Evolutionary conservation across 2,113 vertebrate genomes (phyloP).

Genomic region (Thymallus thymallus): DNA sequence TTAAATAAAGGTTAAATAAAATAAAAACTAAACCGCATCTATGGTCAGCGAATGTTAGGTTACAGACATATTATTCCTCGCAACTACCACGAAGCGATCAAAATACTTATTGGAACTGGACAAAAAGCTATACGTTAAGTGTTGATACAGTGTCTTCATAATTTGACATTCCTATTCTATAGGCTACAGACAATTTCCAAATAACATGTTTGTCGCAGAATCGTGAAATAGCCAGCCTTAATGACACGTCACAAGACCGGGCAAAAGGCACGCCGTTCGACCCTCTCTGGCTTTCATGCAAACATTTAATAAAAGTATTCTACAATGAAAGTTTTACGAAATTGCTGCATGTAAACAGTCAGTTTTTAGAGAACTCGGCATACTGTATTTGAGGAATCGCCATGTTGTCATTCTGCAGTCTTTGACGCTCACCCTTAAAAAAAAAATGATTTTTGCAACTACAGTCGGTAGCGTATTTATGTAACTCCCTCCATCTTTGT

Average conservation of each 20-base stretch:
- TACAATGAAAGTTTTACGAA: conserved; percentile 20
- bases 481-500: conserved; percentile 75
- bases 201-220: not conserved
- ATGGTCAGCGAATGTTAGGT: conserved; percentile 46
- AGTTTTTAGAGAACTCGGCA: conserved; percentile 40
- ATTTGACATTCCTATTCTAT: not conserved
- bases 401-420: conserved; percentile 81
- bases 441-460: conserved; percentile 49
- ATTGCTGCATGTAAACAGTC: conserved; percentile 26
- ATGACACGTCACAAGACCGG: conserved; percentile 50
- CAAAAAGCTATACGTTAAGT: not conserved
- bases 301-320: conserved; percentile 18
- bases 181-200: not conserved
- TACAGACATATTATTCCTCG: conserved; percentile 66
- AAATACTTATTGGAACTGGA: not conserved
- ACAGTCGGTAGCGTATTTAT: too few relatives aligned
- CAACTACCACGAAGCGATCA: conserved; percentile 16
- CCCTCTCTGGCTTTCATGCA: conserved; percentile 33
- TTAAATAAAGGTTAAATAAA: too few relatives aligned
- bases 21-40: too few relatives aligned
- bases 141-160: not conserved
- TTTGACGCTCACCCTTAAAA: conserved; percentile 70
- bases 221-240: conserved; percentile 30
- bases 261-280: conserved; percentile 32
- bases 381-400: conserved; percentile 70